Percentiles rank a stretch among this genome's conserved stretches.
Evolutionary conservation across 2,113 vertebrate genomes (phyloP).

Genomic region (Triplophysa siluroides): DNA sequence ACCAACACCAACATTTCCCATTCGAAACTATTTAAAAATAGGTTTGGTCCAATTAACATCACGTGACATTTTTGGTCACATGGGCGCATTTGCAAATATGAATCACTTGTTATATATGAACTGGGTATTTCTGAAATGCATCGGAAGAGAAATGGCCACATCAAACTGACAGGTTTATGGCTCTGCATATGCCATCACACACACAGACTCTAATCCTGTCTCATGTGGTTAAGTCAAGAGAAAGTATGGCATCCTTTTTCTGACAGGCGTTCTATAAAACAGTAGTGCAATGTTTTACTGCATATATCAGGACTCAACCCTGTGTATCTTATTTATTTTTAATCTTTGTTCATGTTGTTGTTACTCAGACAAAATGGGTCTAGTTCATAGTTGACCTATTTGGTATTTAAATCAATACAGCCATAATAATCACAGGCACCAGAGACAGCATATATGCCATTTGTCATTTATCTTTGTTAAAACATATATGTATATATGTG

Average conservation of each 20-base stretch:
- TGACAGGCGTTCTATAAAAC: background rate
- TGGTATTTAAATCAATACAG: too few relatives aligned
- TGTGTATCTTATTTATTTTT: too few relatives aligned
- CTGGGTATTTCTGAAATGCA: conserved; percentile 37
- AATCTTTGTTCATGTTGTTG: too few relatives aligned
- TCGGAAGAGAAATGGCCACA: conserved; percentile 12
- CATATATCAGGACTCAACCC: background rate
- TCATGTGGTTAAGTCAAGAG: background rate
- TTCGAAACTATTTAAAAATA: background rate
- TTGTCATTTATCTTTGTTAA: too few relatives aligned
- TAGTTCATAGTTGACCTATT: too few relatives aligned
- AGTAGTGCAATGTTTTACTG: background rate
- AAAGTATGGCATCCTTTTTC: background rate
- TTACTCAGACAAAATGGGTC: too few relatives aligned
- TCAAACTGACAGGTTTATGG: conserved; percentile 8
- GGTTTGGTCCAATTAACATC: background rate
- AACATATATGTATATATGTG: too few relatives aligned
- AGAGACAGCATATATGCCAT: too few relatives aligned
- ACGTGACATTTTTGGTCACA: conserved; percentile 8
- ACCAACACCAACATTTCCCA: background rate
- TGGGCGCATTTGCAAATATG: conserved; percentile 57
- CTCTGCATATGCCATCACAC: background rate
- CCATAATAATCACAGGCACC: too few relatives aligned
- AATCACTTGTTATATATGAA: conserved; percentile 63
- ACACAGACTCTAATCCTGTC: conserved; percentile 21